Base-by-base conservation (phyloP, 2,113 vertebrate species). In the Daphoenositta chrysoptera region DNA sequence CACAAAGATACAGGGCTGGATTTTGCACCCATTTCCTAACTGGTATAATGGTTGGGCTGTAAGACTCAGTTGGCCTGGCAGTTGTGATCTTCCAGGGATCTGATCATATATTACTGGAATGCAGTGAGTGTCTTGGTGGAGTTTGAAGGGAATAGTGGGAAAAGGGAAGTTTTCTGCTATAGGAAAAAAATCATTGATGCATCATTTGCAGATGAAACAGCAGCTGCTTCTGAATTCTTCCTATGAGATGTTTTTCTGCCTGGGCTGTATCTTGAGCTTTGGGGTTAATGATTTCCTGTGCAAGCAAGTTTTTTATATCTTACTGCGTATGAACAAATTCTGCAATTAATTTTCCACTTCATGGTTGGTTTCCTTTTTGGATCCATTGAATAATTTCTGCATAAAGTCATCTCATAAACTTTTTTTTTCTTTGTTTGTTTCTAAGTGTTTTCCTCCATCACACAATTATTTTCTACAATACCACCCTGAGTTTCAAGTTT, bases 191-290 rank as follows among this genome's bases (percentile, higher is more conserved):
- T 0, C 21, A 47, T 2, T 9, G 23, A 3, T 42, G 11, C 27
- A 30, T 78, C 7, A 42, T 39, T 87, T 87, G 35, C 61, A 63
- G 69, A 45, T 94, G 51, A 70, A 96, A 24, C 23, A 83, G 65
- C 64, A 89, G 19, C 68, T 94, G 42, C 72, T n/a, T 58, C 35
- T 48, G 60, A 66, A 50, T 78, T 89, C 27, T 89, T 75, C 33
- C 21, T 21, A 1, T 27, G 27, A 45, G 23, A 15, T 78, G 33
- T 58, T 93, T 93, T 76, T 89, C 8, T 58, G 44, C 39, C 47
- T 66, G n/a, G 58, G 56, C 75, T 88, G 5, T 30, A 35, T 47
- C 53, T 92, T 65, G 39, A 78, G 35, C 51, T 81, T 75, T 66
- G 47, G 27, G 26, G 42, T 73, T 44, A 87, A 63, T 56, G 47